Evolutionary conservation across 1,140 invertebrate species (phyloP).

Genomic region (Micrasema minimum): DNA sequence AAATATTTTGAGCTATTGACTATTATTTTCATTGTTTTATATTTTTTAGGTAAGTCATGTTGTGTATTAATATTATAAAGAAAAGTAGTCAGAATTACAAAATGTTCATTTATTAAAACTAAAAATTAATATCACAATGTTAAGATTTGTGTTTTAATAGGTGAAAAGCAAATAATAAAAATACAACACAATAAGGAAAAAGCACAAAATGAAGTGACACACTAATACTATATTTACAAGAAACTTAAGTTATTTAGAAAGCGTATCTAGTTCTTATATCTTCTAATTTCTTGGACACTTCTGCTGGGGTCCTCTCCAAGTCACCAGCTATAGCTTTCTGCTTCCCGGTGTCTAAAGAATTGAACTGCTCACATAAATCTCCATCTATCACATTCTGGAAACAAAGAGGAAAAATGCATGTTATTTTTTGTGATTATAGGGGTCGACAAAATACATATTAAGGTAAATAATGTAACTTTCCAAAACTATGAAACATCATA

Average conservation of each 20-base stretch:
- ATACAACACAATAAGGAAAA: slow-evolving; percentile 1
- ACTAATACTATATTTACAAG: slow-evolving; percentile 15
- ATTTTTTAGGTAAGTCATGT: too few species aligned
- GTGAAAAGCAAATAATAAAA: slow-evolving; percentile 11
- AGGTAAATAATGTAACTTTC: slow-evolving; percentile 46
- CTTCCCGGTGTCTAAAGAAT: slow-evolving; percentile 92
- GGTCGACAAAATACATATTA: neutral
- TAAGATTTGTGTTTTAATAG: slow-evolving; percentile 15
- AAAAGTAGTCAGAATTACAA: too few species aligned
- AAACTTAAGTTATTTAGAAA: slow-evolving; percentile 72
- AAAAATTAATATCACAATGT: slow-evolving; percentile 29
- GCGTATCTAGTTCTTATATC: slow-evolving; percentile 94
- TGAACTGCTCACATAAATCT: slow-evolving; percentile 98
- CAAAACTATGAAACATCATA: slow-evolving; percentile 45
- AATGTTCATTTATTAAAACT: slow-evolving; percentile 22
- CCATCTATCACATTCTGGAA: slow-evolving; percentile 96
- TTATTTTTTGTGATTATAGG: too few species aligned
- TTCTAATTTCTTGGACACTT: slow-evolving; percentile 96
- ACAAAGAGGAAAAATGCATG: slow-evolving; percentile 36
- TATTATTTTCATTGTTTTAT: too few species aligned
- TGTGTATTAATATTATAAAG: too few species aligned
- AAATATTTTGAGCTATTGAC: too few species aligned
- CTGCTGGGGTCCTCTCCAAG: slow-evolving; percentile 92
- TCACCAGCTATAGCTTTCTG: slow-evolving; percentile 96
- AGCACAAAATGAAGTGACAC: slow-evolving; percentile 9